phyloP scores from a whole-genome alignment of 2,113 vertebrate species.

The Bolborhynchus lineola region DNA sequence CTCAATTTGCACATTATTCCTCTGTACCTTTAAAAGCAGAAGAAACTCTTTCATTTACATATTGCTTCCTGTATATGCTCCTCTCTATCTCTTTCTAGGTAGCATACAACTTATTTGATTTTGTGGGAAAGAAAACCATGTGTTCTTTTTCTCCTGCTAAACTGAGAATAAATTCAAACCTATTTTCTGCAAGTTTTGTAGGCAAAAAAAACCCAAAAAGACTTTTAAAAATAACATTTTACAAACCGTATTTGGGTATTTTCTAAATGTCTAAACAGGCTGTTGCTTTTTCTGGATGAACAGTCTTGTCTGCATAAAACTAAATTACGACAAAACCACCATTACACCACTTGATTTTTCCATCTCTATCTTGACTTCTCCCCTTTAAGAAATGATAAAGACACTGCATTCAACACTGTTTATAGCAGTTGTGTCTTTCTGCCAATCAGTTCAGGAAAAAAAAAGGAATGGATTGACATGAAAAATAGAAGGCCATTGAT shows the following conservation, averaged over 20 bases:
- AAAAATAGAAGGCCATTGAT: background rate
- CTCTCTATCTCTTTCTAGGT: background rate
- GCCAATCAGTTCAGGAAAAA: background rate
- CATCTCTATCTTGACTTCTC: conserved; percentile 32
- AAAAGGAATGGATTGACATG: background rate
- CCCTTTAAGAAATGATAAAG: background rate
- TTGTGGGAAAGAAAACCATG: background rate
- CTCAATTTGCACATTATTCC: background rate
- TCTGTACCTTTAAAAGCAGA: background rate
- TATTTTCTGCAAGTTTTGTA: background rate
- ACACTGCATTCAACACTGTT: background rate
- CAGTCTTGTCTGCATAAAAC: background rate
- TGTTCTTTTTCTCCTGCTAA: background rate
- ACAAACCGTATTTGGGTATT: background rate
- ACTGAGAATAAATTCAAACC: background rate
- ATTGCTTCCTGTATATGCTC: background rate
- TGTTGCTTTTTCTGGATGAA: background rate
- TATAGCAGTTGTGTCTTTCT: background rate
- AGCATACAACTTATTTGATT: background rate
- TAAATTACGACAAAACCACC: background rate
- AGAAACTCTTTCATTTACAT: background rate
- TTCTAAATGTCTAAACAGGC: background rate
- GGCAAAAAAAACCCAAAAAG: background rate
- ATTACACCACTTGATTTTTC: conserved; percentile 7
- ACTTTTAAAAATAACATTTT: background rate